These are phyloP conservation scores for Campaea margaritaria DNA, from an alignment of 2,888 invertebrate genomes.

Conservation along the genomic window DNA sequence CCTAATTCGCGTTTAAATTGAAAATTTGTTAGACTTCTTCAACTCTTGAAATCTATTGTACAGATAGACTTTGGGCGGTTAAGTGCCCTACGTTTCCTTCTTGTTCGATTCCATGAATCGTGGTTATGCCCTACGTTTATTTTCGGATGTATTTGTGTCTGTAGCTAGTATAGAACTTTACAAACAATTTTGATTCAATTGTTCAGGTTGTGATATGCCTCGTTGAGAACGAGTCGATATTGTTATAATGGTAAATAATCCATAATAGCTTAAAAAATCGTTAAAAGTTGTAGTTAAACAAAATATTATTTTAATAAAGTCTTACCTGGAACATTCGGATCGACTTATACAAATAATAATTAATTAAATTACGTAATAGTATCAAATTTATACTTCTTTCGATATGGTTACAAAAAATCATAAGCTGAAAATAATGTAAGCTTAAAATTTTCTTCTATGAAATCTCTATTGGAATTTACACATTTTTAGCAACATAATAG, in stretches of 20 bases:
- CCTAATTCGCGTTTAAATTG: conserved; percentile 79
- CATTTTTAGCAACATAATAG: conserved; percentile 31
- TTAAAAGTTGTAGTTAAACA: conserved; percentile 83
- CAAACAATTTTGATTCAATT: conserved; percentile 85
- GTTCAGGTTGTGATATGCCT: conserved; percentile 85
- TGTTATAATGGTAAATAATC: conserved; percentile 84
- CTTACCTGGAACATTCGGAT: conserved; percentile 77
- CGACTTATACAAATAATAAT: conserved; percentile 78
- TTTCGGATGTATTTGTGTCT: conserved; percentile 83
- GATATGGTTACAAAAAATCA: conserved; percentile 67
- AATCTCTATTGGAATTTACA: conserved; percentile 53
- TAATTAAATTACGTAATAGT: conserved; percentile 62
- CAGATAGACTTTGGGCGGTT: conserved; percentile 80
- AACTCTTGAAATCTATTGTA: conserved; percentile 80
- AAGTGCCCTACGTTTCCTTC: conserved; percentile 80
- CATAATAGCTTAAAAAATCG: conserved; percentile 83
- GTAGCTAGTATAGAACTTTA: conserved; percentile 85
- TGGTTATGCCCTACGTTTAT: conserved; percentile 82
- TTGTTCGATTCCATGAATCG: conserved; percentile 85
- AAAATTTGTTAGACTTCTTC: conserved; percentile 80
- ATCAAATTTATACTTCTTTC: conserved; percentile 78
- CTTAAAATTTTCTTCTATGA: conserved; percentile 65
- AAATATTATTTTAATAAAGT: conserved; percentile 81
- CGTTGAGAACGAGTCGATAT: conserved; percentile 85
- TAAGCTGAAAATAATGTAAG: conserved; percentile 69